Evolutionary conservation across 2,113 vertebrate genomes (phyloP).

Genomic region (Chamaea fasciata): DNA sequence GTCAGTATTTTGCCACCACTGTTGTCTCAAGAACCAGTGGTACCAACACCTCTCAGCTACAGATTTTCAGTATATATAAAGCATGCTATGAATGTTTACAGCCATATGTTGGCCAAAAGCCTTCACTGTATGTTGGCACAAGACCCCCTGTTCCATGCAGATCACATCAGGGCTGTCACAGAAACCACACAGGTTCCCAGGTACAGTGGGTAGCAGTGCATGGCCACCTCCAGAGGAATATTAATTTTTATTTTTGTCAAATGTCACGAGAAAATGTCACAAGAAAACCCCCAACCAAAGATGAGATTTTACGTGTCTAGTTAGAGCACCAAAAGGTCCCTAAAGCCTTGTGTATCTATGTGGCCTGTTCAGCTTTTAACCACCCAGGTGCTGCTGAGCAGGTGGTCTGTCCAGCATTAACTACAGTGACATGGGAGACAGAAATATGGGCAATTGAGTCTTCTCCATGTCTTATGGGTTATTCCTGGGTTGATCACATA

Average conservation of each 20-base stretch:
- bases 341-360: background rate
- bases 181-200: background rate
- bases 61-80: background rate
- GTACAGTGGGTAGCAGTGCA: background rate
- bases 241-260: background rate
- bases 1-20: background rate
- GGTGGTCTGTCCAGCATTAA: background rate
- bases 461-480: background rate
- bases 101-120: background rate
- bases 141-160: background rate
- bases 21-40: background rate
- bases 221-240: background rate
- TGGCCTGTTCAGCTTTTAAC: background rate
- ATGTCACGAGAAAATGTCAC: background rate
- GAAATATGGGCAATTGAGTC: background rate
- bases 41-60: background rate
- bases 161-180: background rate
- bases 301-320: background rate
- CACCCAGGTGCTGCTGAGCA: background rate
- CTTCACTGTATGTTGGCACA: background rate
- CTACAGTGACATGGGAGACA: background rate
- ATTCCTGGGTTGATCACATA: background rate
- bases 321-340: background rate
- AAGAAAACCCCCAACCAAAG: background rate
- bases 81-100: background rate